Percentiles rank a stretch among this genome's conserved stretches.
phyloP scores from a whole-genome alignment of 2,888 invertebrate species.

The Mythimna loreyi region DNA sequence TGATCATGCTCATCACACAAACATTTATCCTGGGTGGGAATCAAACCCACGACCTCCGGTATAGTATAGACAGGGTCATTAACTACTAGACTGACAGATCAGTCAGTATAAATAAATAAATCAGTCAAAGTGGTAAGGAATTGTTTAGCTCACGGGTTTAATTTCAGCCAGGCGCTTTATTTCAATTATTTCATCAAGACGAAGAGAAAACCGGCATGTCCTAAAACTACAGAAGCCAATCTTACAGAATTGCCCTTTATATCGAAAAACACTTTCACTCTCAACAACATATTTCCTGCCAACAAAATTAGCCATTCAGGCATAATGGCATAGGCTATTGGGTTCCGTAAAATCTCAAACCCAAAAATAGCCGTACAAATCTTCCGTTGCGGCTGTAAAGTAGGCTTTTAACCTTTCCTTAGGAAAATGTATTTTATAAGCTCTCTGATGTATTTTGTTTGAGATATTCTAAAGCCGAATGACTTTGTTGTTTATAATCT shows the following conservation, averaged over 20 bases:
- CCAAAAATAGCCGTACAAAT: conserved; percentile 31
- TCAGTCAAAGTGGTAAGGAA: too few species aligned
- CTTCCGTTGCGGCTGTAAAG: conserved; percentile 33
- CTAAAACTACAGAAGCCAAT: background rate
- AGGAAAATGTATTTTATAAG: conserved; percentile 27
- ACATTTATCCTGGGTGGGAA: too few species aligned
- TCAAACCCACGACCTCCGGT: too few species aligned
- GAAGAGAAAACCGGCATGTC: too few species aligned
- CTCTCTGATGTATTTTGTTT: conserved; percentile 26
- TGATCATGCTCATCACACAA: too few species aligned
- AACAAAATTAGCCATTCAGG: conserved; percentile 18
- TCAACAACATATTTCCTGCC: background rate
- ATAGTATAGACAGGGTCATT: too few species aligned
- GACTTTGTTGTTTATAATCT: conserved; percentile 6
- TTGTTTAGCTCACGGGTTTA: too few species aligned
- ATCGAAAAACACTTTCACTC: background rate
- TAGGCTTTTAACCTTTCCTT: conserved; percentile 35
- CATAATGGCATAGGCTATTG: conserved; percentile 10
- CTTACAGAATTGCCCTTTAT: background rate
- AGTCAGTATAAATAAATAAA: too few species aligned
- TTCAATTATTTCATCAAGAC: too few species aligned
- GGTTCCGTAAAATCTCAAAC: conserved; percentile 19
- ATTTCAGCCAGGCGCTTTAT: too few species aligned
- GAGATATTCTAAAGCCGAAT: background rate
- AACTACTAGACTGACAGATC: too few species aligned